These are phyloP conservation scores for Euphonia xanthogaster DNA, from an alignment of 2,797 vertebrate species.

Conservation along the genomic window DNA sequence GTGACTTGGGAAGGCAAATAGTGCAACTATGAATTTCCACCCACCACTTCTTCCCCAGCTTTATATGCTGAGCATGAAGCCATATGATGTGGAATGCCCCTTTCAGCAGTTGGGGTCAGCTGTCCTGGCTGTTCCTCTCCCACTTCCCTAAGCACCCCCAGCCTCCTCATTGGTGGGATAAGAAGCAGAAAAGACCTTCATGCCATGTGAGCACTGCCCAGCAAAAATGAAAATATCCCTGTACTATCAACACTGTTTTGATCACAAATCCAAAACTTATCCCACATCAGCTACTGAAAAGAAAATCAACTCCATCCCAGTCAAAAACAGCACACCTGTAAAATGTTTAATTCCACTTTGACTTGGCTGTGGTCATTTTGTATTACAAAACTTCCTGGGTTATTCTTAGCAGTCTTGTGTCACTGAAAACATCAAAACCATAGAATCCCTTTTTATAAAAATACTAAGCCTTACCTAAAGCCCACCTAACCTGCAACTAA, in stretches of 20 bases:
- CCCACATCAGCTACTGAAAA: neutral
- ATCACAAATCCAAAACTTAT: neutral
- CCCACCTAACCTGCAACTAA: neutral
- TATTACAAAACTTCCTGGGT: neutral
- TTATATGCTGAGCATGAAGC: neutral
- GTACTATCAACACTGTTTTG: neutral
- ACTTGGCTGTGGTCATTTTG: neutral
- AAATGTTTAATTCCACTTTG: neutral
- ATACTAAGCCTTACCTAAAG: neutral
- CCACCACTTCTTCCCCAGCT: neutral
- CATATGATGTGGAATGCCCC: neutral
- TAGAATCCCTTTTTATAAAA: neutral
- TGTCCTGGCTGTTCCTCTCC: neutral
- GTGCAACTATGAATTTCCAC: neutral
- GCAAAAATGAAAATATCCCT: neutral
- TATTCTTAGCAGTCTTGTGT: neutral
- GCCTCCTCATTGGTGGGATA: neutral
- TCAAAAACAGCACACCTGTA: neutral
- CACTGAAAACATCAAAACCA: neutral
- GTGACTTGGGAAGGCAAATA: neutral
- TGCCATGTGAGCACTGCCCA: neutral
- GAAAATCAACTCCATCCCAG: neutral
- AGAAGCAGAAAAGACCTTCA: neutral
- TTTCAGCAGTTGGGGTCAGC: neutral
- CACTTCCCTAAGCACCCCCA: neutral